These are phyloP conservation scores for Glaucomys volans DNA, from an alignment of 2,113 vertebrate species.

Conservation along the genomic window DNA sequence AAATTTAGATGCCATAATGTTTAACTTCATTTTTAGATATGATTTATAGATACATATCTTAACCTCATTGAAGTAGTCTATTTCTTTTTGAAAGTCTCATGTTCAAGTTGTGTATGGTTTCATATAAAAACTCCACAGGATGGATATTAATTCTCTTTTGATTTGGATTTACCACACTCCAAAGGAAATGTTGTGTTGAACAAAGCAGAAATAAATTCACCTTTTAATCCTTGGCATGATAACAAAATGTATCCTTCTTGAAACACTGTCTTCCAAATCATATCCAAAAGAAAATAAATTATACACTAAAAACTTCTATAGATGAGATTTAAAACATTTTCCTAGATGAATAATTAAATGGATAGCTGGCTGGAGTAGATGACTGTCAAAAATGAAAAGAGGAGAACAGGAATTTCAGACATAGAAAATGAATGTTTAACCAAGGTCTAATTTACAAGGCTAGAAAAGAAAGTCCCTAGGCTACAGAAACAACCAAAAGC, in stretches of 20 bases:
- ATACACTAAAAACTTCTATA: not conserved
- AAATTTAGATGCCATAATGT: not conserved
- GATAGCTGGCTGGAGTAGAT: not conserved
- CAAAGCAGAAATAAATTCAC: slow-evolving; percentile 12
- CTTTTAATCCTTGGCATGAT: not conserved
- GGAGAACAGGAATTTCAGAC: not conserved
- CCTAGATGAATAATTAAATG: slow-evolving; percentile 44
- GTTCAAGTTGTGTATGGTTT: not conserved
- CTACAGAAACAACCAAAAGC: not conserved
- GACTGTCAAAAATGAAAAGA: not conserved
- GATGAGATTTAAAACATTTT: slow-evolving; percentile 42
- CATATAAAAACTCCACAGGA: not conserved
- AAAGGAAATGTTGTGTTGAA: not conserved
- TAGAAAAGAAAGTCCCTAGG: not conserved
- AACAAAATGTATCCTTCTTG: not conserved
- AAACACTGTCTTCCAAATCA: slow-evolving; percentile 8
- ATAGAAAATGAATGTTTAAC: slow-evolving; percentile 29
- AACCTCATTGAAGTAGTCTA: not conserved
- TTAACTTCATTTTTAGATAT: not conserved
- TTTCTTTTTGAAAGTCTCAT: not conserved
- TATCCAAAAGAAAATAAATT: slow-evolving; percentile 37
- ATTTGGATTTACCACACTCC: not conserved
- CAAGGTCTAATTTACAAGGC: slow-evolving; percentile 23
- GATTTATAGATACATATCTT: not conserved
- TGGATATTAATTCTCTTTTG: not conserved